Evolutionary conservation across 2,113 vertebrate species (phyloP), one percentile per base, ranked within the genome.

Genomic region (Cryptotis parvus): DNA sequence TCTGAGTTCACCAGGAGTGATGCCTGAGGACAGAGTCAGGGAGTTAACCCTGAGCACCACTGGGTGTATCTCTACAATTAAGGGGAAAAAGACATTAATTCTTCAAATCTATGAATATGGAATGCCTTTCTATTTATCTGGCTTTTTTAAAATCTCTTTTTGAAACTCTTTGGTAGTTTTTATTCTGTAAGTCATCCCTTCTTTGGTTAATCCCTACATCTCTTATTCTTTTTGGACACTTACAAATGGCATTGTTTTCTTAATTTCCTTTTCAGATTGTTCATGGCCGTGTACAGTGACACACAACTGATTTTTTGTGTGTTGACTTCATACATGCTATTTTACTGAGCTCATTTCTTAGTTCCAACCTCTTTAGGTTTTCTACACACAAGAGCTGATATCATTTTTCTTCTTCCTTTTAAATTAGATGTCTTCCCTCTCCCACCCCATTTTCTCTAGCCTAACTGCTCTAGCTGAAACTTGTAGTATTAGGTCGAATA

Each of bases 111-210:
- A 11, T 45, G 58, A 58, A 31, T 31, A 14, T 68, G 41, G 4
- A 29, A 41, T 78, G 3, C n/a, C 37, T 79, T 74, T 49, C 58
- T 52, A 27, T 66, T 43, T 84, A 65, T 66, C 70, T 84, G 29
- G 72, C 78, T 84, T 79, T 20, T 79, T 20, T 58, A 6, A 24
- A 39, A 65, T 84, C 73, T 37, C 35, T 84, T 88, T 77, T 83
- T 9, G 31, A 41, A 72, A 73, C 66, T 79, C 31, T 35, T 58
- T 85, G 89, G 3, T 66, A 45, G 74, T 58, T 73, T 73, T 79
- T 68, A 78, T 37, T 35, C 6, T 68, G 26, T 26, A 79, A 58
- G 2, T 73, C 2, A 43, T 74, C 43, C n/a, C 35, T 35, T 79
- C 68, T 33, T 78, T 41, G 20, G 80, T 79, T 63, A 61, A 65